Evolutionary conservation across 2,888 invertebrate species (phyloP).

Genomic region (Dasypolia templi): DNA sequence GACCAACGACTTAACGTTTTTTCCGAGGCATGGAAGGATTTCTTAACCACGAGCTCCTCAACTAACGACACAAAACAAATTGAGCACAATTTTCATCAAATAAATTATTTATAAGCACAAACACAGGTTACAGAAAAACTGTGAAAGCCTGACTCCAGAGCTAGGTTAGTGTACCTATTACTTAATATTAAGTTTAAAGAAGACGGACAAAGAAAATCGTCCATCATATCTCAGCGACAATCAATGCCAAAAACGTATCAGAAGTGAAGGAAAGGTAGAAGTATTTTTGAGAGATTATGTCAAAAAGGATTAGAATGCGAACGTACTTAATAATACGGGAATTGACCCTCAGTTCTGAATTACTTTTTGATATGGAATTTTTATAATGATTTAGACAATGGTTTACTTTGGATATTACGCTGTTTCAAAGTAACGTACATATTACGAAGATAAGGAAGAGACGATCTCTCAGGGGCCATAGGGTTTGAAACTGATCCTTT

Average conservation of each 20-base stretch:
- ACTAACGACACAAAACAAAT: background rate
- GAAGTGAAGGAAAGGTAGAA: background rate
- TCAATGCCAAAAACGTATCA: background rate
- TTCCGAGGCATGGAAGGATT: no score
- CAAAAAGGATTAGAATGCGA: no score
- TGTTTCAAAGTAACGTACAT: background rate
- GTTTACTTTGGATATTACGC: background rate
- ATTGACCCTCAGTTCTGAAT: background rate
- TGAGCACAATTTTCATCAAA: background rate
- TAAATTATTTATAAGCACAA: background rate
- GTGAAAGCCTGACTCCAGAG: background rate
- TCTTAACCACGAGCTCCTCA: no score
- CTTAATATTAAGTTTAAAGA: background rate
- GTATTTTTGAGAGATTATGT: background rate
- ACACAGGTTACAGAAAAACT: background rate
- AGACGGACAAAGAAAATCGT: background rate
- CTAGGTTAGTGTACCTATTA: background rate
- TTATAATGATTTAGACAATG: background rate
- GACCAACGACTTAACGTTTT: no score
- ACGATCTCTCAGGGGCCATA: background rate
- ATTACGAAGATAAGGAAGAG: background rate
- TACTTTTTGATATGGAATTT: background rate
- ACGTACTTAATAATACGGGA: no score
- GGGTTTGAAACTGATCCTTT: constrained; percentile 10
- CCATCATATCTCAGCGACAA: background rate